Conservation (phyloP, 2,113 vertebrate species). For the Galbula dea region DNA sequence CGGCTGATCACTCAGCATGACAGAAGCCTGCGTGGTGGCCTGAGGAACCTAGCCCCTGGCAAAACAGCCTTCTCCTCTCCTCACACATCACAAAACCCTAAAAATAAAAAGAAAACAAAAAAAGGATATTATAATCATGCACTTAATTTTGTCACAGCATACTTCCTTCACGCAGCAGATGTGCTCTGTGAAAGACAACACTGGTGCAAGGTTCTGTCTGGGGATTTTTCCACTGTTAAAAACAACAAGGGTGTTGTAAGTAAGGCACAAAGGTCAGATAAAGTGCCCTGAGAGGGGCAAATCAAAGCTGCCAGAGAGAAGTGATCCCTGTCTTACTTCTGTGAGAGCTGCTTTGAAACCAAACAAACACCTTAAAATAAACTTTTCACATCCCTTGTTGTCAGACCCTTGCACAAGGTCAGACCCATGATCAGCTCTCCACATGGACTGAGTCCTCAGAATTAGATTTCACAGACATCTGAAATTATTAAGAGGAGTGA, state of each 20-base stretch:
- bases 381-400: neutral
- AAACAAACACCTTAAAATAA: neutral
- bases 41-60: neutral
- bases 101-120: no score
- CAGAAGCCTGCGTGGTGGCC: neutral
- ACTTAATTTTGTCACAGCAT: neutral
- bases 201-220: neutral
- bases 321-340: neutral
- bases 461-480: neutral
- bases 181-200: fast-evolving
- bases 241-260: neutral
- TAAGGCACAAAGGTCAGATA: neutral
- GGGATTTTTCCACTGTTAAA: neutral
- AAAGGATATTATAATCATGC: neutral
- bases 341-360: neutral
- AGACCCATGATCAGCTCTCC: neutral
- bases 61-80: neutral
- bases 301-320: neutral
- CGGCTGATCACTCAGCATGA: neutral
- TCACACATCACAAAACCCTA: neutral
- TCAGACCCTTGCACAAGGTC: neutral
- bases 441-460: neutral
- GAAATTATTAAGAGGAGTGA: neutral
- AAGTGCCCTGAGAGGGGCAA: neutral
- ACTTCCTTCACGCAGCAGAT: neutral